phyloP scores from a whole-genome alignment of 2,113 vertebrate species.

The Anoplopoma fimbria region DNA sequence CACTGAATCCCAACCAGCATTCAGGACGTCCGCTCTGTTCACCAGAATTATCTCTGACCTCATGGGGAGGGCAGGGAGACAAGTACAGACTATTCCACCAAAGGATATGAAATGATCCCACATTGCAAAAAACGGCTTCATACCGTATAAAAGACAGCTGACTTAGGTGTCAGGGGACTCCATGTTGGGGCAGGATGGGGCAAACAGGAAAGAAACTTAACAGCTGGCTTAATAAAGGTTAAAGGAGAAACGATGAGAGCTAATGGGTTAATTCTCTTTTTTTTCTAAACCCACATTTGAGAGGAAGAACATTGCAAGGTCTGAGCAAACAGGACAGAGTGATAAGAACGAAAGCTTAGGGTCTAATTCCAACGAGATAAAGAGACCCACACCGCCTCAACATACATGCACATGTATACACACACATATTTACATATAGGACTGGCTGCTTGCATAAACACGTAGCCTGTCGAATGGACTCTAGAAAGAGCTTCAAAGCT shows the following conservation, averaged over 20 bases:
- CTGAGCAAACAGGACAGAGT: slow-evolving; percentile 80
- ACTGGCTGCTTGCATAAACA: neutral
- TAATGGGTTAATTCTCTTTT: slow-evolving; percentile 75
- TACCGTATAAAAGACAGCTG: neutral
- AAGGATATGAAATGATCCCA: neutral
- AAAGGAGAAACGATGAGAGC: slow-evolving; percentile 56
- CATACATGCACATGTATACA: slow-evolving; percentile 22
- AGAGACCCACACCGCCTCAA: slow-evolving; percentile 47
- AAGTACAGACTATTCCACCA: neutral
- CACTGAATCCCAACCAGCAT: neutral
- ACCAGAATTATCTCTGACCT: slow-evolving; percentile 3
- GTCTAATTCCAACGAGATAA: slow-evolving; percentile 87
- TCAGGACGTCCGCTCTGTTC: neutral
- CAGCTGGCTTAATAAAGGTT: slow-evolving; percentile 49
- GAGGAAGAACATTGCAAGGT: slow-evolving; percentile 77
- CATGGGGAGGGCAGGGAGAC: neutral
- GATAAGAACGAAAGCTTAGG: slow-evolving; percentile 82
- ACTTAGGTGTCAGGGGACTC: slow-evolving; percentile 2
- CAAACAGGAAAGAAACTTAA: slow-evolving; percentile 15
- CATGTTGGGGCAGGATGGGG: slow-evolving; percentile 11
- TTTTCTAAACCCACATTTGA: slow-evolving; percentile 61
- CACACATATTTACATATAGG: slow-evolving; percentile 19
- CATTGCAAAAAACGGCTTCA: neutral
- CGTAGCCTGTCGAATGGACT: neutral
- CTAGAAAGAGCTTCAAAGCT: neutral